phyloP scores from a whole-genome alignment of 2,888 invertebrate species.

The Apantesis nais region DNA sequence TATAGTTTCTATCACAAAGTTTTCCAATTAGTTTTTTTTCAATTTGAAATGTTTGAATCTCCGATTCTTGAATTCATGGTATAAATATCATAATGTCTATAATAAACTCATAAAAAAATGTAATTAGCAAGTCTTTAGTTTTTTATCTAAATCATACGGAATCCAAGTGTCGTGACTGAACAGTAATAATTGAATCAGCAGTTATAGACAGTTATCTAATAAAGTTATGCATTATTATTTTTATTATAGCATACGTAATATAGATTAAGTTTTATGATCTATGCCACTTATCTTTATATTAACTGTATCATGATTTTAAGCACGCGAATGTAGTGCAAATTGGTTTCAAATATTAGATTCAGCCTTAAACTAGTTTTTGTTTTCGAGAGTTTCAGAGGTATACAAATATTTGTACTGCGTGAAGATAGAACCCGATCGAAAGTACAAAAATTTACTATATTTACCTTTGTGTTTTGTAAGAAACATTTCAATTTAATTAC shows the following conservation, averaged over 20 bases:
- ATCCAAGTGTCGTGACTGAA: constrained; percentile 15
- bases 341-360: constrained; percentile 2
- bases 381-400: background rate
- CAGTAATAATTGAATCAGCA: constrained; percentile 20
- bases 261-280: constrained; percentile 14
- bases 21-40: no score
- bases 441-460: no score
- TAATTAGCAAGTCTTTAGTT: background rate
- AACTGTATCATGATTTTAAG: constrained; percentile 10
- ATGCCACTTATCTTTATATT: constrained; percentile 12
- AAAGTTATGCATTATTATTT: constrained; percentile 16
- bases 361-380: background rate
- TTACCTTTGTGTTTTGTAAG: no score
- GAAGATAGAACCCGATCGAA: background rate
- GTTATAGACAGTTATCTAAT: constrained; percentile 34
- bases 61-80: no score
- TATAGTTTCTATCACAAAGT: no score
- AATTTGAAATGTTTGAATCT: no score
- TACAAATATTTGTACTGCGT: background rate
- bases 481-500: no score
- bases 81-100: no score
- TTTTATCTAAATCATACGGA: constrained; percentile 12
- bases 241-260: constrained; percentile 15
- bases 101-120: background rate
- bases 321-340: constrained; percentile 10